Evolutionary conservation across 2,888 invertebrate genomes (phyloP).

Genomic region (Leptura quadrifasciata): DNA sequence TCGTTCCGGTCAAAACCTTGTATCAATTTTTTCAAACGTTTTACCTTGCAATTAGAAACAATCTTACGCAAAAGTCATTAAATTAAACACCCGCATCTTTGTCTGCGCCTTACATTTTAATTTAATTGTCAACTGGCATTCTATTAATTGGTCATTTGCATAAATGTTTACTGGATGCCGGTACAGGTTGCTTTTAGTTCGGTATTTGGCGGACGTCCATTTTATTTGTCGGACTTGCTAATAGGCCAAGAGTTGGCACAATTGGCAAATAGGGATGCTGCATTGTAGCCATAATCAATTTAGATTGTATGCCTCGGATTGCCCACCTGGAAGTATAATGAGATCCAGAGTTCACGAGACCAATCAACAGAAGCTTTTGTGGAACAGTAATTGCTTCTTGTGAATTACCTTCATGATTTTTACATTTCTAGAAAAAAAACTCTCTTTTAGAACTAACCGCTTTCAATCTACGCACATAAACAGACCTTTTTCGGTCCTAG

Average conservation of each 20-base stretch:
- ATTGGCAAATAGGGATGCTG: neutral
- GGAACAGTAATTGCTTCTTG: no score
- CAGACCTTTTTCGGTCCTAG: no score
- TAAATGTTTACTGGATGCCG: constrained; percentile 13
- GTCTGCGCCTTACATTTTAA: constrained; percentile 37
- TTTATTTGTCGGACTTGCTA: constrained; percentile 49
- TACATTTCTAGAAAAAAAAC: no score
- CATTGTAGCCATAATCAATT: neutral
- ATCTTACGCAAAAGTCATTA: constrained; percentile 44
- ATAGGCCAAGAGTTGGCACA: constrained; percentile 63
- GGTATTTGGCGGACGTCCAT: constrained; percentile 54
- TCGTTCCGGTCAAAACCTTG: constrained; percentile 65
- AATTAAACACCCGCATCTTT: constrained; percentile 50
- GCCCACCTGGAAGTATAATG: neutral
- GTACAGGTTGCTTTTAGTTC: constrained; percentile 51
- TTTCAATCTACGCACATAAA: no score
- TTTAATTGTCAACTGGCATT: constrained; percentile 38
- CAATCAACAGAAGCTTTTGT: neutral
- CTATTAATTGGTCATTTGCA: constrained; percentile 31
- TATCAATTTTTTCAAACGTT: constrained; percentile 56
- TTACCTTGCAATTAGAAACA: constrained; percentile 48
- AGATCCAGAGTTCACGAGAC: neutral
- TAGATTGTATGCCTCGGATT: neutral
- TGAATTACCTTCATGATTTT: no score
- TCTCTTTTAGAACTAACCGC: no score